phyloP scores from a whole-genome alignment of 2,797 vertebrate species.

The Anguilla anguilla region DNA sequence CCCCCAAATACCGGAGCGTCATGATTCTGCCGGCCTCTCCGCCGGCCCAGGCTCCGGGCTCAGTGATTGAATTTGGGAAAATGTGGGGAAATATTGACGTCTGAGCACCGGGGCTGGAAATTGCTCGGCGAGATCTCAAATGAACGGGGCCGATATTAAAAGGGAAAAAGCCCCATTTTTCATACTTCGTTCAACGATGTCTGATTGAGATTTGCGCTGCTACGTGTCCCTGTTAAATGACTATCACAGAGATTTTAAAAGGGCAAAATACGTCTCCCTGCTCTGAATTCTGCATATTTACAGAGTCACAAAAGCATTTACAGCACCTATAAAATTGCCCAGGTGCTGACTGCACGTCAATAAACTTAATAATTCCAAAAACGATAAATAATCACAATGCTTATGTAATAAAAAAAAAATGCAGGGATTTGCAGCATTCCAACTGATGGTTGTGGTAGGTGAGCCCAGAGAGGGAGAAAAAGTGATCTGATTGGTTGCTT shows the following conservation, averaged over 20 bases:
- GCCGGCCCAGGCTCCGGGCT: conserved; percentile 35
- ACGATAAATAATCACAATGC: background rate
- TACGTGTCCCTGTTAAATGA: background rate
- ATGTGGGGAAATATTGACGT: conserved; percentile 25
- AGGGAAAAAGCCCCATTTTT: background rate
- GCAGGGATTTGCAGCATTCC: background rate
- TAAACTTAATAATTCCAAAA: background rate
- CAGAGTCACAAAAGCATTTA: background rate
- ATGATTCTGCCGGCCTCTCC: conserved; percentile 49
- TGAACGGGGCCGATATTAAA: background rate
- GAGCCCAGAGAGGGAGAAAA: background rate
- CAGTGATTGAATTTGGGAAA: conserved; percentile 36
- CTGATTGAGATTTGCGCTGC: background rate
- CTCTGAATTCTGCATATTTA: background rate
- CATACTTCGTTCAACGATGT: background rate
- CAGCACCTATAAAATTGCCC: background rate
- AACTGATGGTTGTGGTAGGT: background rate
- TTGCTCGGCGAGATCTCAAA: background rate
- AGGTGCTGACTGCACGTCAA: background rate
- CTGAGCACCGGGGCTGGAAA: background rate
- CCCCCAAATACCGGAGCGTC: conserved; percentile 41
- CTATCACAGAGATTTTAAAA: background rate
- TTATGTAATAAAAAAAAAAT: background rate
- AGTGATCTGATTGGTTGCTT: background rate
- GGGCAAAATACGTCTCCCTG: background rate